Base-by-base conservation (phyloP, 2,113 vertebrate species). In the Verasper variegatus region DNA sequence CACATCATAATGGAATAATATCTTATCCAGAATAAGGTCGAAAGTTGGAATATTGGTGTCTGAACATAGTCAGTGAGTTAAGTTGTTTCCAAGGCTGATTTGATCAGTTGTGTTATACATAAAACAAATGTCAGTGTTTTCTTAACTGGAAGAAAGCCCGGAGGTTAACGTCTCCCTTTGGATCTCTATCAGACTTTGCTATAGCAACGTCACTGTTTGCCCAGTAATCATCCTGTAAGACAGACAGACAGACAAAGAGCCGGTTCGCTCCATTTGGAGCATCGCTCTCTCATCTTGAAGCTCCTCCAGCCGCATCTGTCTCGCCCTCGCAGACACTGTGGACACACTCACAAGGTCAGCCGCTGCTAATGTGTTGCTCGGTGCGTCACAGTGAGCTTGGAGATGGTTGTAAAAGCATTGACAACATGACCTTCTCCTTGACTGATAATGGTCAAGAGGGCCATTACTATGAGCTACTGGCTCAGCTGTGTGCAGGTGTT, bases 391-490 rank as follows among this genome's bases (percentile, higher is more conserved):
- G 88, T 81, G 68, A 84, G 68, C 75, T 75, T 23, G 80, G 81
- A 35, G 62, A 89, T 76, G 76, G 84, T 74, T 84, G 87, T 89
- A 80, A 91, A 90, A 80, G 83, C 70, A 49, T 75, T 85, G 85
- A 90, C 88, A 88, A 78, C 76, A 64, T 89, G 90, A 92, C 91
- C 90, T 91, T 91, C 88, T 86, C 78, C 73, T 37, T 93, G 90
- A 92, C 82, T 74, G 84, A 92, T 90, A 83, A 71, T 68, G 87
- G 85, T 80, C 83, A 76, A 18, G 74, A 78, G 78, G 79, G 83
- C 64, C 76, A 60, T 89, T 89, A 78, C 73, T 27, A 69, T 82
- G 71, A 88, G 74, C 71, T 37, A 68, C 63, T 74, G 56, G 68
- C 75, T 70, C 24, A 63, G 85, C 61, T 49, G 47, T 74, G 70